Percentiles rank a stretch among this genome's conserved stretches.
Evolutionary conservation across 2,113 vertebrate species (phyloP).

Genomic region (Melospiza melodia): DNA sequence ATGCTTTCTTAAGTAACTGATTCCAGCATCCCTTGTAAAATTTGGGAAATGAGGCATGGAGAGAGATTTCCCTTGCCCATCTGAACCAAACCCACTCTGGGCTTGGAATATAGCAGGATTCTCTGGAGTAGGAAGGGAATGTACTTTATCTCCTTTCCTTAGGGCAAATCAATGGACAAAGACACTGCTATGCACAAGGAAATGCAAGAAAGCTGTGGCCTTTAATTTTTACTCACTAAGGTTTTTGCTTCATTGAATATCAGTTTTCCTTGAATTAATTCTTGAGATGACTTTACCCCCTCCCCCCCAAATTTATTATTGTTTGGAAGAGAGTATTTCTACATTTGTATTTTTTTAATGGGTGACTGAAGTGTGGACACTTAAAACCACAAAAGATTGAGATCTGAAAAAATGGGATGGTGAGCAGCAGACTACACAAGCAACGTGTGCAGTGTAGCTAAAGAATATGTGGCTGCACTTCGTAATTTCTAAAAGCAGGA

Average conservation of each 20-base stretch:
- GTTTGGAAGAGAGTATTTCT: neutral
- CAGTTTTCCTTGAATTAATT: neutral
- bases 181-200: neutral
- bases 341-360: neutral
- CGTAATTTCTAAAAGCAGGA: neutral
- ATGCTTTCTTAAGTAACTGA: slow-evolving; percentile 55
- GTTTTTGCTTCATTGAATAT: neutral
- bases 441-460: neutral
- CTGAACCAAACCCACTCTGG: neutral
- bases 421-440: neutral
- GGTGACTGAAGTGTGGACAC: neutral
- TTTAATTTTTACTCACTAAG: neutral
- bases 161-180: slow-evolving; percentile 57
- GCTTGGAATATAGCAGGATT: neutral
- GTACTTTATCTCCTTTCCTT: slow-evolving; percentile 39
- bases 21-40: slow-evolving; percentile 47
- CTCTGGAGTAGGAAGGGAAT: slow-evolving; percentile 2
- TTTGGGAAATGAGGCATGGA: slow-evolving; percentile 35
- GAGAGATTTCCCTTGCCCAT: slow-evolving; percentile 8
- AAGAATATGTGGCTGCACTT: neutral
- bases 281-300: neutral
- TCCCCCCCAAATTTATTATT: neutral
- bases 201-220: neutral
- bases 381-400: neutral
- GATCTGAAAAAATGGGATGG: neutral